phyloP scores from a whole-genome alignment of 2,888 invertebrate genomes.

The Lochmaea capreae region DNA sequence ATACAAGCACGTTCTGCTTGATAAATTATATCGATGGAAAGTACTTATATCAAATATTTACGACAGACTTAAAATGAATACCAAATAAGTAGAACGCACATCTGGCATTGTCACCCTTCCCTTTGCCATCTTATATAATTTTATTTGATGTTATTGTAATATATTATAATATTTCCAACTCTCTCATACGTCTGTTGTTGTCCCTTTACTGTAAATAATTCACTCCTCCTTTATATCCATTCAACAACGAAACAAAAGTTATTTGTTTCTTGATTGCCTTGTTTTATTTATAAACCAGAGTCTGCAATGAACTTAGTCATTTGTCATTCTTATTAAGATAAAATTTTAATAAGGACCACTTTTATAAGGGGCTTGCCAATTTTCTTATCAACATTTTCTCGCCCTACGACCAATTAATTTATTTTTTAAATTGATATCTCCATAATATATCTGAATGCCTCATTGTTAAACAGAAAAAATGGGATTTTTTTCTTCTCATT shows the following conservation, averaged over 20 bases:
- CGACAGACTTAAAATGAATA: no score
- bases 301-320: slow-evolving; percentile 9
- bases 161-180: no score
- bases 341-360: slow-evolving; percentile 1
- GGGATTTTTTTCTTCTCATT: neutral
- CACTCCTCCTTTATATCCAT: slow-evolving; percentile 5
- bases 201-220: neutral
- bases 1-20: no score
- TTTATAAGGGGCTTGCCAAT: slow-evolving; percentile 2
- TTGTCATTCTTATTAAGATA: slow-evolving; percentile 10
- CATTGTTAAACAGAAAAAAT: neutral
- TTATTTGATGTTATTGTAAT: no score
- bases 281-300: slow-evolving; percentile 12
- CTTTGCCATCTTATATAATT: no score
- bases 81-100: no score
- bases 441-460: neutral
- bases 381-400: neutral
- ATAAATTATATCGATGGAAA: no score
- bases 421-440: neutral
- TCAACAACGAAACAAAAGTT: slow-evolving; percentile 3
- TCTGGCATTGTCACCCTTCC: no score
- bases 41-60: no score
- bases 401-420: neutral
- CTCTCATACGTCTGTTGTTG: neutral
- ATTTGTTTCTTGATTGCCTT: slow-evolving; percentile 16